phyloP scores from a whole-genome alignment of 2,888 invertebrate species.

The Hylaea fasciaria region DNA sequence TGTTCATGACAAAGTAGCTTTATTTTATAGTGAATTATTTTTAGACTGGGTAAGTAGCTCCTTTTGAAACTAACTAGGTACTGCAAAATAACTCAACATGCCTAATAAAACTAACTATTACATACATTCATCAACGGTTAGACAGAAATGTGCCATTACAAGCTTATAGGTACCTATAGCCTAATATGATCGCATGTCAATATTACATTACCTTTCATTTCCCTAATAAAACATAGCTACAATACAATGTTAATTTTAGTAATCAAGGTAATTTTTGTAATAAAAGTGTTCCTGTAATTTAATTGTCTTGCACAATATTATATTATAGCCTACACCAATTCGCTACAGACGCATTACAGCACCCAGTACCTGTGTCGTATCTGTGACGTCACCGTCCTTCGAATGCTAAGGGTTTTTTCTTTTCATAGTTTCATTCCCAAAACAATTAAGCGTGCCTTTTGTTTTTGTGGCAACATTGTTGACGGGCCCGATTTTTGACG shows the following conservation, averaged over 20 bases:
- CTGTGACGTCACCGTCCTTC: slow-evolving; percentile 77
- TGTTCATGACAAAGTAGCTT: too few species aligned
- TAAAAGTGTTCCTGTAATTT: too few species aligned
- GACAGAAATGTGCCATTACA: too few species aligned
- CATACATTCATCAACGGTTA: too few species aligned
- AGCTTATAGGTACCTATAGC: not conserved
- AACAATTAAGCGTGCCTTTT: slow-evolving; percentile 70
- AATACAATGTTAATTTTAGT: not conserved
- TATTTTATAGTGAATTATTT: too few species aligned
- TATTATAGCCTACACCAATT: slow-evolving; percentile 48
- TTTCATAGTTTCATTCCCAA: slow-evolving; percentile 57
- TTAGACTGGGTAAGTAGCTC: too few species aligned
- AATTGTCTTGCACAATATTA: too few species aligned
- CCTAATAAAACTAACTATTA: too few species aligned
- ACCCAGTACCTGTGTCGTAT: slow-evolving; percentile 60
- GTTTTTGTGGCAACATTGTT: slow-evolving; percentile 64
- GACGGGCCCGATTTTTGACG: slow-evolving; percentile 52
- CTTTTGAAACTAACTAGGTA: too few species aligned
- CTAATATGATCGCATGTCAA: not conserved
- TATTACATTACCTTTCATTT: not conserved
- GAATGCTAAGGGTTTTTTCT: slow-evolving; percentile 70
- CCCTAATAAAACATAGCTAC: not conserved
- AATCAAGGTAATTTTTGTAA: too few species aligned
- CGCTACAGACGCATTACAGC: slow-evolving; percentile 46
- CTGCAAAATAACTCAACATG: too few species aligned